Percentiles rank a stretch among this genome's conserved stretches.
phyloP scores from a whole-genome alignment of 2,888 invertebrate genomes.

The Tinea pellionella region DNA sequence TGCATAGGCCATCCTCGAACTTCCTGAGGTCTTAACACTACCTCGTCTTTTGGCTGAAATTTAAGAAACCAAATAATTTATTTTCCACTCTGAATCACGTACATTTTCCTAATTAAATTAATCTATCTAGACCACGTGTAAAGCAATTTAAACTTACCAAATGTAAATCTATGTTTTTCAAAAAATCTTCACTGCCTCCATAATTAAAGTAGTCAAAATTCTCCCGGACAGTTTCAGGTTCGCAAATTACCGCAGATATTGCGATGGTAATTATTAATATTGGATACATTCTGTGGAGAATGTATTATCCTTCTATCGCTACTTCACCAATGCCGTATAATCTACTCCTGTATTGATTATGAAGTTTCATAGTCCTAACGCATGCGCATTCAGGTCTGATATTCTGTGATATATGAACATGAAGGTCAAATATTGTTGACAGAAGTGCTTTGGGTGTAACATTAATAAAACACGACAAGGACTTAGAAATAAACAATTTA shows the following conservation, averaged over 20 bases:
- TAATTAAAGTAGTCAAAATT: conserved; percentile 60
- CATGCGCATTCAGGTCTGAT: conserved; percentile 1
- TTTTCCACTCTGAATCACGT: too few species aligned
- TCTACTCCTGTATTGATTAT: conserved; percentile 11
- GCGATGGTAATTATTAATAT: conserved; percentile 16
- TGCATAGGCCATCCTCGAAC: conserved; percentile 74
- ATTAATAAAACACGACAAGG: background rate
- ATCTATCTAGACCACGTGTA: background rate
- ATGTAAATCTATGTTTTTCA: conserved; percentile 51
- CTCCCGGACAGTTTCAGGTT: conserved; percentile 58
- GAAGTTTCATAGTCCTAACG: background rate
- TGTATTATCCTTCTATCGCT: background rate
- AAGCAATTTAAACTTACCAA: conserved; percentile 40
- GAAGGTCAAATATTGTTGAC: background rate
- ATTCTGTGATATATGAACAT: background rate
- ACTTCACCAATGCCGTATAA: background rate
- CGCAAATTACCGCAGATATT: conserved; percentile 37
- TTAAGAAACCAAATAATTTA: background rate
- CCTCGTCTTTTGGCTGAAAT: conserved; percentile 56
- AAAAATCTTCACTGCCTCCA: conserved; percentile 47
- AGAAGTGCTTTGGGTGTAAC: background rate
- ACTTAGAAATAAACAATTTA: conserved; percentile 17
- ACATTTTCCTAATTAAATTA: too few species aligned
- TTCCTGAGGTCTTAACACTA: conserved; percentile 71
- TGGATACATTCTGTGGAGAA: background rate